Evolutionary conservation across 2,113 vertebrate species (phyloP).

Genomic region (Tachysurus fulvidraco): DNA sequence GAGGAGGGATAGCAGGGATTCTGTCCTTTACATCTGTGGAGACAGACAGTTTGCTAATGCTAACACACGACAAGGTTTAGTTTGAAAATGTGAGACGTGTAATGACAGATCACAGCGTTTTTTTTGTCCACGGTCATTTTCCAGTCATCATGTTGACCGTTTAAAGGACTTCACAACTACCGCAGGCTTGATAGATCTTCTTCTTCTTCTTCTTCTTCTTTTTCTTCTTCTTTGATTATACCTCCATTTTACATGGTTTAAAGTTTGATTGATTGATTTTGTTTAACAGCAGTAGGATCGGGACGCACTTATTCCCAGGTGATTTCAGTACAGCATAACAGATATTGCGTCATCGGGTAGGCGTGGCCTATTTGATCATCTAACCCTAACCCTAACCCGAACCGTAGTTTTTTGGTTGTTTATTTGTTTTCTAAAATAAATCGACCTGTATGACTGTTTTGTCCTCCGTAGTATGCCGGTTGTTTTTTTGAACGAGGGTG

Average conservation of each 20-base stretch:
- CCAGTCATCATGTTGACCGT: not conserved
- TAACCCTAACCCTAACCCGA: no score
- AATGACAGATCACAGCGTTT: not conserved
- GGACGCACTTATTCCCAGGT: no score
- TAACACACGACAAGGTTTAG: not conserved
- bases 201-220: not conserved
- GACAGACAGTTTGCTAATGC: conserved; percentile 13
- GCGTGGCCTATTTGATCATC: no score
- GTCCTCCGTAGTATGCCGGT: no score
- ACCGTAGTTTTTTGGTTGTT: no score
- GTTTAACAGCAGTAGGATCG: not conserved
- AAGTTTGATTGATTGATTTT: not conserved
- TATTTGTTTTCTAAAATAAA: no score
- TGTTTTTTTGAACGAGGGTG: no score
- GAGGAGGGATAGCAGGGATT: conserved; percentile 2
- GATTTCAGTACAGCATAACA: no score
- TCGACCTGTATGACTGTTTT: no score
- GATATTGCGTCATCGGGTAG: no score
- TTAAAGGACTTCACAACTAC: not conserved
- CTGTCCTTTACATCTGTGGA: conserved; percentile 17
- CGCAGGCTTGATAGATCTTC: not conserved
- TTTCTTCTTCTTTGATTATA: not conserved
- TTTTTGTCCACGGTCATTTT: not conserved
- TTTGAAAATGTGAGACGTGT: not conserved
- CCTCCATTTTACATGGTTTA: not conserved